Conservation (phyloP, 2,888 invertebrate genomes). For the Synergus gifuensis region DNA sequence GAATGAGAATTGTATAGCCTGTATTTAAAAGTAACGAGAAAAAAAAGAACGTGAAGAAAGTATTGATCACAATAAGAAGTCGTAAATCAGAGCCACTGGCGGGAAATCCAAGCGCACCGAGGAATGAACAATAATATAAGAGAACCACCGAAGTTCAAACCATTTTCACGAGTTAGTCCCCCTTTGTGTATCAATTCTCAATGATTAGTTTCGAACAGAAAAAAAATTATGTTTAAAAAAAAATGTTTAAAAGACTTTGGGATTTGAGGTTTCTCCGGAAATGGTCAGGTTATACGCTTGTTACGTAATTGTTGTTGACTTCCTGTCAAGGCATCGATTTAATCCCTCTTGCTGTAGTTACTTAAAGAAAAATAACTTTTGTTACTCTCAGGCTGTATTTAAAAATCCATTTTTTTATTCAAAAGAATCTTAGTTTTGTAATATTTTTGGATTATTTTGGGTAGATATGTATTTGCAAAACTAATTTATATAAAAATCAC, state of each 20-base stretch:
- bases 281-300: neutral
- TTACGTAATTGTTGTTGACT: neutral
- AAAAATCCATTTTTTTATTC: too few relatives aligned
- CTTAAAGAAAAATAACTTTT: too few relatives aligned
- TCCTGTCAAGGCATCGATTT: neutral
- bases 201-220: slow-evolving; percentile 4
- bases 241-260: neutral
- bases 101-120: neutral
- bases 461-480: too few relatives aligned
- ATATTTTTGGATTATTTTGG: too few relatives aligned
- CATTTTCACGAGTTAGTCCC: neutral
- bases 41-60: slow-evolving; percentile 12
- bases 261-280: neutral
- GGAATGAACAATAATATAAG: neutral
- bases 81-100: slow-evolving; percentile 37
- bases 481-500: too few relatives aligned
- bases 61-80: slow-evolving; percentile 28
- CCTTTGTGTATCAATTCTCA: slow-evolving; percentile 8
- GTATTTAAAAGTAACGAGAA: slow-evolving; percentile 32
- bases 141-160: neutral
- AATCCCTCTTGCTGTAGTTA: neutral
- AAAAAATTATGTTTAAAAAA: neutral
- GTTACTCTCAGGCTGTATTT: too few relatives aligned
- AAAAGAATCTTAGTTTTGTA: too few relatives aligned
- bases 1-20: slow-evolving; percentile 33